Base-by-base conservation (phyloP, 2,797 vertebrate genomes). In the Sebastes diploproa region DNA sequence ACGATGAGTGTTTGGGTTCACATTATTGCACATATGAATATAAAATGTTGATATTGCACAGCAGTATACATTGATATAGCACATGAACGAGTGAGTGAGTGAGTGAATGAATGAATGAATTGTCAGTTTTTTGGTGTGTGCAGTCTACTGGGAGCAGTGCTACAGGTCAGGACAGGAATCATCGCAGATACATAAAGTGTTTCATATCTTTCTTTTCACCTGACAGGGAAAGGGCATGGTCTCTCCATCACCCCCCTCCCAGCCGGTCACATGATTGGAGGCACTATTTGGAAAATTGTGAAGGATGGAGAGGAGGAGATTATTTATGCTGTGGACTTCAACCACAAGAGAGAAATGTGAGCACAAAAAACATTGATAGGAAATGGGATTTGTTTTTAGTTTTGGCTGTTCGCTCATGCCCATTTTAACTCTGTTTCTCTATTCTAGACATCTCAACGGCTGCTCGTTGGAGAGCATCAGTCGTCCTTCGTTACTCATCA, bases 331-430 rank as follows among this genome's bases (percentile, higher is more conserved):
- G 98, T 99, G 82, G 98, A 99, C 88, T 99, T 99, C 93, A 99
- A 99, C 94, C 98, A 99, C 95, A 99, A 99, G 94, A 96, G 98
- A 95, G 98, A 99, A 93, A 99, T 99, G 98, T 99, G 91, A 95
- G 96, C 91, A 69, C 14, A 64, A 7, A 71, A 75, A 72, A 29
- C 14, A 4, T 30, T 2, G 4, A 25, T 38, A 4, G n/a, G 4
- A 76, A 54, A 22, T 67, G 2, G 10, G 62, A 13, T 62, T 30
- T 32, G 18, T 18, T n/a, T 38, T 18, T 22, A 2, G 4, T 38
- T 54, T 56, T 60, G 4, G 1, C 46, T 68, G 20, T 81, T 52
- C 6, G 14, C 25, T 73, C 36, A 50, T 71, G 1, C 18, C 13
- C 0, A 62, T 22, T 81, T 65, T 30, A 14, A 22, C 10, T 29